A percentile compares a stretch with the other conserved stretches of the same genome.
These are phyloP conservation scores for Tilapia sparmanii DNA, from an alignment of 2,113 vertebrate species.

Conservation along the genomic window DNA sequence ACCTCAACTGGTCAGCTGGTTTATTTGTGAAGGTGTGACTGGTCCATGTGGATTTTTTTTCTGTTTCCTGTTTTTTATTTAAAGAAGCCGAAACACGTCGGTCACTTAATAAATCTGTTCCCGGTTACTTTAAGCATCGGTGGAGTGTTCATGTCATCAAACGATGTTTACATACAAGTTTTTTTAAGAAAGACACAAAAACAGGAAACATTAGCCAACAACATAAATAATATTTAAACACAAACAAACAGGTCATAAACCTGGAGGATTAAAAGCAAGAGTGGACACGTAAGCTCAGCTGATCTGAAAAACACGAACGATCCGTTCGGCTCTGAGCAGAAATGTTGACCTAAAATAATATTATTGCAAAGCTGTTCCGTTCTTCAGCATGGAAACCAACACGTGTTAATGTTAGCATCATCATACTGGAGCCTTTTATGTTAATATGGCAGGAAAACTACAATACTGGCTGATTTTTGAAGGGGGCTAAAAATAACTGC, in stretches of 20 bases:
- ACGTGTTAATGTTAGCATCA: background rate
- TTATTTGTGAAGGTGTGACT: background rate
- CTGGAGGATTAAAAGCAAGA: background rate
- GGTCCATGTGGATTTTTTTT: background rate
- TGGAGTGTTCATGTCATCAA: background rate
- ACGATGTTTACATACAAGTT: fast-evolving
- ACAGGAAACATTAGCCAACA: background rate
- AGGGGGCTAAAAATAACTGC: background rate
- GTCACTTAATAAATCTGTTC: background rate
- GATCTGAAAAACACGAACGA: background rate
- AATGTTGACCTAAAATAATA: background rate
- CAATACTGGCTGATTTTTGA: background rate
- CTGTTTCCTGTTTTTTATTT: background rate
- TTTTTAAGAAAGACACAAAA: background rate
- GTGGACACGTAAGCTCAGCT: background rate
- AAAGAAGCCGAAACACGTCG: background rate
- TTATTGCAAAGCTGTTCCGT: background rate
- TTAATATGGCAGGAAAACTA: background rate
- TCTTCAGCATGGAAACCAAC: background rate
- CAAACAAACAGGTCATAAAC: background rate
- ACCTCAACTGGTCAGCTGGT: background rate
- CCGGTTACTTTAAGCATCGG: fast-evolving
- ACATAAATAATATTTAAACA: background rate
- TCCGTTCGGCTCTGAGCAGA: background rate
- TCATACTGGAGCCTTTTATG: background rate